phyloP scores from a whole-genome alignment of 1,140 invertebrate species.

The Lamellibrachia luymesi region DNA sequence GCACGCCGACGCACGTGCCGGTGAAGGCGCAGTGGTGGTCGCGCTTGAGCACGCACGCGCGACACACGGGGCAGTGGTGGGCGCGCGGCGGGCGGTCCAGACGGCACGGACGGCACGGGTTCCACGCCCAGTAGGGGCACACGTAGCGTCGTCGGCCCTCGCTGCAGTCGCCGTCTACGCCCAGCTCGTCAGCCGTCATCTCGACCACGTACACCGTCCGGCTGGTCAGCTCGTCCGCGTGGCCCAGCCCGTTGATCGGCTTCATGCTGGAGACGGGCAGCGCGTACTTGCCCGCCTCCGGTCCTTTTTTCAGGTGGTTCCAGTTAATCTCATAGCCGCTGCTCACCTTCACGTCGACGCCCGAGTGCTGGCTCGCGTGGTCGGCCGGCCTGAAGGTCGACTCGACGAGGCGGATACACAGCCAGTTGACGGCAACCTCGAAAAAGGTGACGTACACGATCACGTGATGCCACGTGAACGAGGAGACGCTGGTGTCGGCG shows the following conservation, averaged over 20 bases:
- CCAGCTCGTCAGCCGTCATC: conserved; percentile 10
- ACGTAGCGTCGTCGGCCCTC: conserved; percentile 11
- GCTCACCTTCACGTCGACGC: neutral
- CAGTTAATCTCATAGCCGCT: conserved; percentile 28
- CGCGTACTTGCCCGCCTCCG: conserved; percentile 11
- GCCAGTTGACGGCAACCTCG: conserved; percentile 24
- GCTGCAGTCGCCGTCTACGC: neutral
- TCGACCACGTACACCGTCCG: conserved; percentile 24
- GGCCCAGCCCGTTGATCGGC: neutral
- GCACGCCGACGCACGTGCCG: conserved; percentile 83
- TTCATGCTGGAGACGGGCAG: conserved; percentile 14
- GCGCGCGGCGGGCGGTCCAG: conserved; percentile 36
- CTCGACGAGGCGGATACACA: conserved; percentile 13
- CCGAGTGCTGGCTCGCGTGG: conserved; percentile 10
- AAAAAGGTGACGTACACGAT: conserved; percentile 18
- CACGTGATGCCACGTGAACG: conserved; percentile 5
- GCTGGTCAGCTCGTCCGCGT: neutral
- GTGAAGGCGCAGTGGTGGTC: conserved; percentile 94
- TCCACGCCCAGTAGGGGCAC: conserved; percentile 31
- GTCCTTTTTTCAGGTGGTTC: conserved; percentile 13
- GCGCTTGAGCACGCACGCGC: conserved; percentile 57
- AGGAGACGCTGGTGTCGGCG: neutral
- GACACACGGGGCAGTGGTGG: conserved; percentile 42
- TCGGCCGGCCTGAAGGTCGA: conserved; percentile 19
- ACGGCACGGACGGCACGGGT: conserved; percentile 24